phyloP scores from a whole-genome alignment of 2,888 invertebrate species.

The Endomychus coccineus region DNA sequence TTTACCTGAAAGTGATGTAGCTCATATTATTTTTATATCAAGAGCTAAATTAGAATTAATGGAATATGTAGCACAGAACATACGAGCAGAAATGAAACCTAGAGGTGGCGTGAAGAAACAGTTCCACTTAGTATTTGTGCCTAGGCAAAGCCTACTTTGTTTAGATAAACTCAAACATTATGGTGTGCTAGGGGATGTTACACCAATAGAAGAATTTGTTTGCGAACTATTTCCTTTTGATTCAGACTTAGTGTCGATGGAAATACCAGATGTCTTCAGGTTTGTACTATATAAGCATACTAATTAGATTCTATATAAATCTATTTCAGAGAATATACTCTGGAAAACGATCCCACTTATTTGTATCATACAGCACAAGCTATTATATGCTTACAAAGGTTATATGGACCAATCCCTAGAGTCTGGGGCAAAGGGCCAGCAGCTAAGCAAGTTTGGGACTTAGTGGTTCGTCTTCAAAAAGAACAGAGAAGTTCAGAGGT shows the following conservation, averaged over 20 bases:
- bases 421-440: slow-evolving; percentile 81
- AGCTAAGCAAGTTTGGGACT: slow-evolving; percentile 83
- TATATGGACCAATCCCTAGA: slow-evolving; percentile 84
- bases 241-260: slow-evolving; percentile 88
- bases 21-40: slow-evolving; percentile 83
- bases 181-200: slow-evolving; percentile 71
- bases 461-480: slow-evolving; percentile 65
- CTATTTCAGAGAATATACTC: slow-evolving; percentile 62
- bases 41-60: slow-evolving; percentile 75
- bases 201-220: slow-evolving; percentile 73
- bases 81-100: slow-evolving; percentile 45
- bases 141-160: slow-evolving; percentile 78
- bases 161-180: slow-evolving; percentile 76
- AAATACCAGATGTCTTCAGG: slow-evolving; percentile 72
- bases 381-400: slow-evolving; percentile 72
- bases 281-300: slow-evolving; percentile 29
- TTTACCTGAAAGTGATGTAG: slow-evolving; percentile 62
- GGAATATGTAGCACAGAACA: slow-evolving; percentile 64
- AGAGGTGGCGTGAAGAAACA: slow-evolving; percentile 52
- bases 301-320: background rate
- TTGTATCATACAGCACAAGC: slow-evolving; percentile 84
- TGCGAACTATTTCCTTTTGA: slow-evolving; percentile 89
- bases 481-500: slow-evolving; percentile 50
- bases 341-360: slow-evolving; percentile 85
- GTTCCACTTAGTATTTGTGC: slow-evolving; percentile 85